Evolutionary conservation across 2,113 vertebrate genomes (phyloP), one percentile per base, ranked within the genome.

Genomic region (Elephas maximus): DNA sequence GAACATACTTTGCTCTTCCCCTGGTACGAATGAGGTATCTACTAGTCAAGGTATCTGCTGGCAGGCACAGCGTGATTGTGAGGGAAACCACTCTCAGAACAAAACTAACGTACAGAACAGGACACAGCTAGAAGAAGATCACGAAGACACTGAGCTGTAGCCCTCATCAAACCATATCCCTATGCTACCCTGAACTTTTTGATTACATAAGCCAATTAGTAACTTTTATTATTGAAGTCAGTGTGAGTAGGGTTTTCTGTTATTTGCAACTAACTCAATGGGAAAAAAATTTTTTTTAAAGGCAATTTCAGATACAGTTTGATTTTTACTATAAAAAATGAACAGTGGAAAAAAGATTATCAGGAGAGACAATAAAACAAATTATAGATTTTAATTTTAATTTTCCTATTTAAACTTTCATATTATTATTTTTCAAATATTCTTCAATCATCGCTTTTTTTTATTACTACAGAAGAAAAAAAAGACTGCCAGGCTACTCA

Each of bases 351-450:
- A 90, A 82, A 88, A 77, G 5, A 62, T 73, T 74, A 74, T 65
- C 67, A 86, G 71, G 57, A 80, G 89, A 71, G 51, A 77, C 33
- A 92, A 26, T 44, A 81, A 95, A 91, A 91, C 53, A 65, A 76
- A 1, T 51, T 67, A 30, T 10, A 28, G 65, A 28, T 67, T 67
- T 67, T 67, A 67, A 67, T 67, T 67, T 67, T 67, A 67, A 30
- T 67, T 67, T 12, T 67, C 65, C 65, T 28, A 65, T 28, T 65
- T 65, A 65, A 67, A 67, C 65, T 28, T 30, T 30, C 65, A 10
- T 67, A 30, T 48, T 67, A 30, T 48, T 30, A 67, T 67, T 67
- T 67, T 67, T 26, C 65, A 10, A 67, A 67, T 67, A 62, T 62
- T 62, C 26, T 67, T 67, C 65, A 89, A 80, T 1, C 44, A 45